phyloP scores from a whole-genome alignment of 2,888 invertebrate genomes.

The Ligdia adustata region DNA sequence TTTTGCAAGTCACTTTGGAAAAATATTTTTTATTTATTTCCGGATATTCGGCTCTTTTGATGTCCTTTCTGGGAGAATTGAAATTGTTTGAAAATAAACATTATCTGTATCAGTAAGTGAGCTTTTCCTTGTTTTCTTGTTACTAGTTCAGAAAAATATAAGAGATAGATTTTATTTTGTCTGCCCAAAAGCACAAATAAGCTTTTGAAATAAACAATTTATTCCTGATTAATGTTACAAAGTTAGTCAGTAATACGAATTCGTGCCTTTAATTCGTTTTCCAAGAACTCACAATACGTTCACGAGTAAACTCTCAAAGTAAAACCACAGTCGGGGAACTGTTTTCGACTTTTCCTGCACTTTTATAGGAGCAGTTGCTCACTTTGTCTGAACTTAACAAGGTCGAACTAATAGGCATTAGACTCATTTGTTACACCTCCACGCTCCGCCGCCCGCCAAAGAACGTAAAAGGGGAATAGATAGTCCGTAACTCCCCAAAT shows the following conservation, averaged over 20 bases:
- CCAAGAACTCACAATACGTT: constrained; percentile 20
- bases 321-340: constrained; percentile 26
- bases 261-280: constrained; percentile 19
- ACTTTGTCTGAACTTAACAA: constrained; percentile 76
- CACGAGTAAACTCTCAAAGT: constrained; percentile 26
- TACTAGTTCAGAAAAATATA: constrained; percentile 42
- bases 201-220: constrained; percentile 24
- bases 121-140: constrained; percentile 46
- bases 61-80: constrained; percentile 69
- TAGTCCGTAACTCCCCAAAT: constrained; percentile 56
- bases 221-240: constrained; percentile 15
- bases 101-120: constrained; percentile 45
- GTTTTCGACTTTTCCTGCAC: constrained; percentile 58
- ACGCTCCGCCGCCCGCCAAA: constrained; percentile 70
- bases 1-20: constrained; percentile 68
- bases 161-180: constrained; percentile 20
- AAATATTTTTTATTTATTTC: constrained; percentile 78
- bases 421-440: constrained; percentile 75
- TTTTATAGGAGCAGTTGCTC: constrained; percentile 61
- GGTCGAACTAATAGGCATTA: constrained; percentile 77
- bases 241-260: constrained; percentile 22
- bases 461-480: constrained; percentile 64
- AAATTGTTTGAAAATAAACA: constrained; percentile 61
- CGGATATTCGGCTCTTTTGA: constrained; percentile 77
- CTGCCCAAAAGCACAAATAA: constrained; percentile 12